phyloP scores from a whole-genome alignment of 2,113 vertebrate genomes.

The Pheucticus melanocephalus region DNA sequence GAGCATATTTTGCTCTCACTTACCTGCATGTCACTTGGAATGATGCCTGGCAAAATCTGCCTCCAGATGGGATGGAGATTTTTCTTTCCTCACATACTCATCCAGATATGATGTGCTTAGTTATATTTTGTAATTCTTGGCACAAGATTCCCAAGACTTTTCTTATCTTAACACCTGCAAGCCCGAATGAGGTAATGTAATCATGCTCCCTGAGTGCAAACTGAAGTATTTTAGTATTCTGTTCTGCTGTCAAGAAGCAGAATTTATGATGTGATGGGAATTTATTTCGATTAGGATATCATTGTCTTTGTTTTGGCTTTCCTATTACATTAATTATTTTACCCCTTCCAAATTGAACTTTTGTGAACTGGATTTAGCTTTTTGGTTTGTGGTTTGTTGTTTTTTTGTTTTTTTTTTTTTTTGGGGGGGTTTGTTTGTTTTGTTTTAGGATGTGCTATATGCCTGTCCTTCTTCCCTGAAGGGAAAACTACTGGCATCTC shows the following conservation, averaged over 20 bases:
- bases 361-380: background rate
- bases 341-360: accelerated
- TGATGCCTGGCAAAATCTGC: background rate
- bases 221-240: background rate
- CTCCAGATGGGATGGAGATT: background rate
- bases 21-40: background rate
- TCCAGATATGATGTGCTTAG: background rate
- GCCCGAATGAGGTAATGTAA: background rate
- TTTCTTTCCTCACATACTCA: background rate
- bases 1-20: background rate
- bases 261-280: background rate
- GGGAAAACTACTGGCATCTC: background rate
- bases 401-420: accelerated
- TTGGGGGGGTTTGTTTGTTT: background rate
- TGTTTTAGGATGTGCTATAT: background rate
- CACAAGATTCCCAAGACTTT: background rate
- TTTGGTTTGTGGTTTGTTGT: too few species aligned
- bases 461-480: background rate
- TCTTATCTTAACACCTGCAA: background rate
- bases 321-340: background rate
- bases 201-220: background rate
- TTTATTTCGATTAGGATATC: background rate
- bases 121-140: background rate
- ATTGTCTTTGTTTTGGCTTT: background rate
- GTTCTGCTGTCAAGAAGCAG: background rate